Percentiles rank a stretch among this genome's conserved stretches.
Conservation (phyloP, 2,888 invertebrate species). For the Rhogogaster chlorosoma region DNA sequence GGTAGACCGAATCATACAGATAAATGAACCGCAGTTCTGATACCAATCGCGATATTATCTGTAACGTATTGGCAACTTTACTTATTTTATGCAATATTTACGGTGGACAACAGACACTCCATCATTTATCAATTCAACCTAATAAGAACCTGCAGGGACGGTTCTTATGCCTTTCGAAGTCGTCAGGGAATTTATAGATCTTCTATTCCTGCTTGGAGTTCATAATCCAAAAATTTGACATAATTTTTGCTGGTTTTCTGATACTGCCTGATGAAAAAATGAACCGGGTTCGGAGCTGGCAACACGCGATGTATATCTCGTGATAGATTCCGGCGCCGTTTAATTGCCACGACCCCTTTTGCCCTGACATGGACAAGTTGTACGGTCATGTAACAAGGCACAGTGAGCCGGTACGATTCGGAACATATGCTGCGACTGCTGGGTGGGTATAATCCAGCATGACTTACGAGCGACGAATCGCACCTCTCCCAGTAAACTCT, state of each 20-base stretch:
- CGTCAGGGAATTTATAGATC: neutral
- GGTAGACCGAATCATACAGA: neutral
- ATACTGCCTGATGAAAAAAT: neutral
- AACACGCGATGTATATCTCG: conserved; percentile 58
- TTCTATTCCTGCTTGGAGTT: neutral
- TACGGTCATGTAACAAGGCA: neutral
- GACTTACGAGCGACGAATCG: conserved; percentile 33
- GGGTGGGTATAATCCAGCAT: conserved; percentile 32
- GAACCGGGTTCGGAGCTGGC: neutral
- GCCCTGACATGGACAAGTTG: neutral
- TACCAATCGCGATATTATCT: neutral
- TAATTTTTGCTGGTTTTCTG: neutral
- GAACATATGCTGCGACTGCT: conserved; percentile 13
- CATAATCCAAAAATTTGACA: neutral
- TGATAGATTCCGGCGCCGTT: conserved; percentile 62
- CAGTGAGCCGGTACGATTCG: neutral
- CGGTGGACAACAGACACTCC: neutral
- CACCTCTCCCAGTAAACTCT: neutral
- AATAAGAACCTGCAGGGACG: neutral
- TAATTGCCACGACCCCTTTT: conserved; percentile 69
- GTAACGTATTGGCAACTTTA: neutral
- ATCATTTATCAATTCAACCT: neutral
- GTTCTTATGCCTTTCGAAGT: neutral
- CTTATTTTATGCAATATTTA: neutral
- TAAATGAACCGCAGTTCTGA: neutral